A percentile compares a stretch with the other conserved stretches of the same genome.
Conservation (phyloP, 2,888 invertebrate species). For the Gymnoscelis rufifasciata region DNA sequence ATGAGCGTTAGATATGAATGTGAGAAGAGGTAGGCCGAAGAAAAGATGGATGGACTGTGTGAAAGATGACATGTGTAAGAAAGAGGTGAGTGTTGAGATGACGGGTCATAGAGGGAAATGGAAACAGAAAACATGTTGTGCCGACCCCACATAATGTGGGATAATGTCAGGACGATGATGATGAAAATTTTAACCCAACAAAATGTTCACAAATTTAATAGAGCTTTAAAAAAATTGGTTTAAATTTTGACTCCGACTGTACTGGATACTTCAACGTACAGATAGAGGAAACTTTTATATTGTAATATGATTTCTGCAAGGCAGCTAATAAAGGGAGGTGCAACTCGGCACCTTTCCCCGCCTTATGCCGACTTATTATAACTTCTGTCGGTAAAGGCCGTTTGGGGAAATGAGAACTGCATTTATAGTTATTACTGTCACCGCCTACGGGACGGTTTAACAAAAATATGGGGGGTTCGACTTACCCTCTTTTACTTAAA, state of each 20-base stretch:
- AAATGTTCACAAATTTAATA: too few species aligned
- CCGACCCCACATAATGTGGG: too few species aligned
- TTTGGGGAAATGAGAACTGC: conserved; percentile 19
- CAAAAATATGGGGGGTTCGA: background rate
- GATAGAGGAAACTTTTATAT: conserved; percentile 26
- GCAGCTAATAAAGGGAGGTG: conserved; percentile 27
- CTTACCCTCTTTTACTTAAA: background rate
- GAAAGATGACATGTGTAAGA: too few species aligned
- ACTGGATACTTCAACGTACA: conserved; percentile 12
- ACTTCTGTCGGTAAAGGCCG: conserved; percentile 11
- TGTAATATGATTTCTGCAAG: conserved; percentile 32
- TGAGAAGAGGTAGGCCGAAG: too few species aligned
- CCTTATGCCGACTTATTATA: conserved; percentile 18
- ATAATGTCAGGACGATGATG: too few species aligned
- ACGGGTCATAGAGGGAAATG: too few species aligned
- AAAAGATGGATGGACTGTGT: too few species aligned
- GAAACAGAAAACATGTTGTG: too few species aligned
- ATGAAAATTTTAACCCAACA: too few species aligned
- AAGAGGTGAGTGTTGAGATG: too few species aligned
- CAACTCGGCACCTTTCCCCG: conserved; percentile 18
- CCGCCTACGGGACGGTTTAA: conserved; percentile 5
- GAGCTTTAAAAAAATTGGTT: background rate
- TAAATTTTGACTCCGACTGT: conserved; percentile 3
- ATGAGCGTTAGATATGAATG: too few species aligned
- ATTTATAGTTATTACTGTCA: conserved; percentile 9